Evolutionary conservation across 2,888 invertebrate species (phyloP).

Genomic region (Atethmia centrago): DNA sequence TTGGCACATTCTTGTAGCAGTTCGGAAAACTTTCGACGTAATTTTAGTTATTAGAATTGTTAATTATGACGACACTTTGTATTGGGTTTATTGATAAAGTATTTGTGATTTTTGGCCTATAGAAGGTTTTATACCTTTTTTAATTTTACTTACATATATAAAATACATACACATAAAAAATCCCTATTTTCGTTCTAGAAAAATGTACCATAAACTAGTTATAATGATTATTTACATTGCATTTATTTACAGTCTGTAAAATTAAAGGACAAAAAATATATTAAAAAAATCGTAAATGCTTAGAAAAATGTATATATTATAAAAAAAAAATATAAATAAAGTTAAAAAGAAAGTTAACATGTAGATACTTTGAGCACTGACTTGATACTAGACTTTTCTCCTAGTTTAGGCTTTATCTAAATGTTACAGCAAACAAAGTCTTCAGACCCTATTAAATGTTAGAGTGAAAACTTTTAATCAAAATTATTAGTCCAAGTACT

Average conservation of each 20-base stretch:
- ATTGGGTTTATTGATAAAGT: neutral
- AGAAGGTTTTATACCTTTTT: no score
- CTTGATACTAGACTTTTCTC: neutral
- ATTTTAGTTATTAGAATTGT: slow-evolving; percentile 23
- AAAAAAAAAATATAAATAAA: neutral
- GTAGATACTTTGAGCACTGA: neutral
- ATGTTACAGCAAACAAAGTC: neutral
- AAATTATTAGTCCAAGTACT: neutral
- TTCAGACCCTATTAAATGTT: neutral
- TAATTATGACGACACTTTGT: slow-evolving; percentile 5
- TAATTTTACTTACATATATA: neutral
- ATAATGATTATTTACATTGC: neutral
- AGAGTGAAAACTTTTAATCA: neutral
- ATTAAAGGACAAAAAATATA: no score
- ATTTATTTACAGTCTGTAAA: no score
- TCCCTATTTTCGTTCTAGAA: neutral
- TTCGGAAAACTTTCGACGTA: slow-evolving; percentile 39
- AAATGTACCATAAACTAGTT: neutral
- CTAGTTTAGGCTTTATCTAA: neutral
- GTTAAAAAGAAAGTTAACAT: neutral
- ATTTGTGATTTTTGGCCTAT: neutral
- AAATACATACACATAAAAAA: no score
- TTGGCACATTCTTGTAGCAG: slow-evolving; percentile 40
- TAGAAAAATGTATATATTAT: no score
- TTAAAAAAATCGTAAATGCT: no score